Evolutionary conservation across 1,140 invertebrate genomes (phyloP).

Genomic region (Metopolophium dirhodum): DNA sequence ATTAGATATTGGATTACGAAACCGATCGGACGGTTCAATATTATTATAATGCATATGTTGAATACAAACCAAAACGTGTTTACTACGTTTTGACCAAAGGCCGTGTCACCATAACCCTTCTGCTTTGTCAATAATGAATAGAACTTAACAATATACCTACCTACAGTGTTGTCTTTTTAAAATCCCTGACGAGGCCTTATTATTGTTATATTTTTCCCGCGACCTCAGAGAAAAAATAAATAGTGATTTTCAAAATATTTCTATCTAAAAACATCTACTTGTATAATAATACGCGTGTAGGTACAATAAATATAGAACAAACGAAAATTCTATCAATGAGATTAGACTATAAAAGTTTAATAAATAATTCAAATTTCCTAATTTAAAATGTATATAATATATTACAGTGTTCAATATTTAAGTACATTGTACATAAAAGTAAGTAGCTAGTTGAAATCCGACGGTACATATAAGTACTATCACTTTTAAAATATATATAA

Average conservation of each 20-base stretch:
- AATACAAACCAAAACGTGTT: not conserved
- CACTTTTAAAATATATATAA: not conserved
- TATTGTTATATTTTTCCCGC: constrained; percentile 24
- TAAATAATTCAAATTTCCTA: not conserved
- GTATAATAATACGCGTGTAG: not conserved
- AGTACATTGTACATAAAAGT: no score
- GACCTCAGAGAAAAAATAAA: constrained; percentile 23
- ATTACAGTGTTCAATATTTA: no score
- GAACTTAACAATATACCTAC: not conserved
- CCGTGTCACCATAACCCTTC: not conserved
- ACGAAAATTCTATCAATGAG: not conserved
- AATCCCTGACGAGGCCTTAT: constrained; percentile 41
- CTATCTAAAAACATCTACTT: not conserved
- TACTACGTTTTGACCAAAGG: constrained; percentile 23
- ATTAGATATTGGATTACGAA: not conserved
- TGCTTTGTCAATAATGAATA: not conserved
- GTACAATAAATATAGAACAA: constrained; percentile 14
- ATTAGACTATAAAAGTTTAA: not conserved
- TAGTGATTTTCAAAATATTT: not conserved
- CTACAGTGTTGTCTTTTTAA: constrained; percentile 15
- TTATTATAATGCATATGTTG: not conserved
- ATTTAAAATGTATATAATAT: not conserved
- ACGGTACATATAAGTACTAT: constrained; percentile 23
- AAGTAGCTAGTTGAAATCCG: no score
- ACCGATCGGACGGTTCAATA: not conserved